These are phyloP conservation scores for Podilymbus podiceps DNA, from an alignment of 2,113 vertebrate species.

Conservation along the genomic window DNA sequence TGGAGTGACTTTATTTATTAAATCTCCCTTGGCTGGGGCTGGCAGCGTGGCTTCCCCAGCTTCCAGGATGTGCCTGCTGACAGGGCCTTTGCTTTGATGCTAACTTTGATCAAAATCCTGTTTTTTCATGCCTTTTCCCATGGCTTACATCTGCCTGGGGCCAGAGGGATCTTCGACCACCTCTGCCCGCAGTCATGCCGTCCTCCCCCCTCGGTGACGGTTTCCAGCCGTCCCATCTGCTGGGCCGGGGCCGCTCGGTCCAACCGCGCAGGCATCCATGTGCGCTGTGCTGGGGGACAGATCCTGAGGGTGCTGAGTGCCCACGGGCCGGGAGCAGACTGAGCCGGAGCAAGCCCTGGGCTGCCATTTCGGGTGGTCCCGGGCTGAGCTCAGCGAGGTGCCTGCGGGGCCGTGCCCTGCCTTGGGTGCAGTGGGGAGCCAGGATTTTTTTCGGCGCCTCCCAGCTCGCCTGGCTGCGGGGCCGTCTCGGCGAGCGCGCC, in stretches of 20 bases:
- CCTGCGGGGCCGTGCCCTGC: background rate
- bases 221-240: background rate
- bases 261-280: accelerated
- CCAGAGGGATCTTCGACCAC: accelerated
- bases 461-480: background rate
- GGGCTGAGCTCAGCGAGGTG: background rate
- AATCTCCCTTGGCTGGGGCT: background rate
- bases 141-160: accelerated
- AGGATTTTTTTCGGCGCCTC: background rate
- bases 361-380: background rate
- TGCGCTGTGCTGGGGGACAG: accelerated
- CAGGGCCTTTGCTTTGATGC: background rate
- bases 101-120: background rate
- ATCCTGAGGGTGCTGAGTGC: background rate
- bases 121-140: background rate
- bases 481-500: background rate
- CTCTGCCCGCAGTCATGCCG: accelerated
- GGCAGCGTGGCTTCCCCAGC: background rate
- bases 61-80: background rate
- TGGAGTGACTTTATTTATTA: background rate
- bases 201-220: background rate
- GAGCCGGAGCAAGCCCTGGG: background rate
- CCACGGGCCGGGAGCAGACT: accelerated
- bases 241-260: accelerated
- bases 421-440: background rate